A percentile compares a stretch with the other conserved stretches of the same genome.
phyloP scores from a whole-genome alignment of 2,113 vertebrate species.

The Notarius lentiginosus region DNA sequence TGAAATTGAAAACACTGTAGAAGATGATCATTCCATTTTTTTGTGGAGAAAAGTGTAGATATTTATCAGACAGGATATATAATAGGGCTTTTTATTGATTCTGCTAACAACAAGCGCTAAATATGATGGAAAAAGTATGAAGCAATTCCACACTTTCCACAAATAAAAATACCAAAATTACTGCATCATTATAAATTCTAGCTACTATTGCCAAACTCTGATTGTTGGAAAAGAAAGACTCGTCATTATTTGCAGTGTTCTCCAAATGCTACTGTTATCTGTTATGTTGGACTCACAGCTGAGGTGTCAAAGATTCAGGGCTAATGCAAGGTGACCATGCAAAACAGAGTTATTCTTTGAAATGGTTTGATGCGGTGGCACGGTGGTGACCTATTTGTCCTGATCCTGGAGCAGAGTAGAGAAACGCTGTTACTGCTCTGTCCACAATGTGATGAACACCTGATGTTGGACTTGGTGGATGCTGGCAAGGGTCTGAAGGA shows the following conservation, averaged over 20 bases:
- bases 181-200: no score
- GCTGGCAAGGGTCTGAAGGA: no score
- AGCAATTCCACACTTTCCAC: neutral
- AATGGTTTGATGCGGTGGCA: neutral
- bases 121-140: neutral
- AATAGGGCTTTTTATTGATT: neutral
- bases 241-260: neutral
- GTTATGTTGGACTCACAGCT: neutral
- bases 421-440: no score
- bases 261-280: neutral
- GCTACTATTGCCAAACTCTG: neutral
- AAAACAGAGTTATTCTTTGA: neutral
- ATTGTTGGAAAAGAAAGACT: neutral
- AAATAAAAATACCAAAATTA: neutral
- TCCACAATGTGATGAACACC: no score
- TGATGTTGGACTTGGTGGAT: no score
- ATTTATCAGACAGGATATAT: neutral
- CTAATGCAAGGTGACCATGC: neutral
- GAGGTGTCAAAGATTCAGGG: neutral
- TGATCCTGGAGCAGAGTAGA: no score
- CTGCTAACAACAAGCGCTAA: neutral
- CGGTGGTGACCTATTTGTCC: no score
- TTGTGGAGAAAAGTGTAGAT: slow-evolving; percentile 9
- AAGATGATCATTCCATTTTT: slow-evolving; percentile 25
- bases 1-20: slow-evolving; percentile 34